Base-by-base conservation (phyloP, 1,140 invertebrate species). In the Eriocheir sinensis region DNA sequence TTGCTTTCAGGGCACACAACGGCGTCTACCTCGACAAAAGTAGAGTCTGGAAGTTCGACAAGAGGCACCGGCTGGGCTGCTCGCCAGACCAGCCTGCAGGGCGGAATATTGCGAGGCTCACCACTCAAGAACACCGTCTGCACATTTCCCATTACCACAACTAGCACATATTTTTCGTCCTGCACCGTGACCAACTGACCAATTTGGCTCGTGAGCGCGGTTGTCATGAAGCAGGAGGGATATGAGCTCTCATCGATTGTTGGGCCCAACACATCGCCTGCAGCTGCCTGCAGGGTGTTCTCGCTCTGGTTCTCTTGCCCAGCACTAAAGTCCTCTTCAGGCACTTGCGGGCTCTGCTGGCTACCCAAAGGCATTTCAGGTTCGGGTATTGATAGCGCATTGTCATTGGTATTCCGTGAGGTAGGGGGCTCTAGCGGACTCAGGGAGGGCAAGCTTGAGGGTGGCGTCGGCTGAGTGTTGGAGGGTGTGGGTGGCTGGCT, bases 11-110 rank as follows among this genome's bases (percentile, higher is more conserved):
- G 89, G 4, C 3, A 72, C 21, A 36, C 17, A 21, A 90, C 8
- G 48, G 89, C 89, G 27, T 90, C 89, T 72, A 90, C 36, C 0
- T 90, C 17, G 38, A 90, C 48, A 36, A 6, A 21, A 72, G 89
- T 90, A 3, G 21, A 34, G 27, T 90, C 89, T 0, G 30, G 12
- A 34, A 90, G 48, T 38, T 90, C 30, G 17, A 60, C 15, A 2
- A 90, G 48, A 21, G 89, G 89, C 12, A 90, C 41, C 4, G 89
- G 48, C 30, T 41, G 32, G 30, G 36, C 89, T 17, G 48, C 38
- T 41, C 36, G 21, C 89, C 89, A 90, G 12, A 90, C 34, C 38
- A 90, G 1, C 41, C 89, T 90, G 32, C 89, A 90, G 0, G 53
- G 3, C 2, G 32, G 34, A 4, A 72, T 32, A 0, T 17, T 17